Conservation (phyloP, 2,888 invertebrate genomes). For the Campoplex capitator region DNA sequence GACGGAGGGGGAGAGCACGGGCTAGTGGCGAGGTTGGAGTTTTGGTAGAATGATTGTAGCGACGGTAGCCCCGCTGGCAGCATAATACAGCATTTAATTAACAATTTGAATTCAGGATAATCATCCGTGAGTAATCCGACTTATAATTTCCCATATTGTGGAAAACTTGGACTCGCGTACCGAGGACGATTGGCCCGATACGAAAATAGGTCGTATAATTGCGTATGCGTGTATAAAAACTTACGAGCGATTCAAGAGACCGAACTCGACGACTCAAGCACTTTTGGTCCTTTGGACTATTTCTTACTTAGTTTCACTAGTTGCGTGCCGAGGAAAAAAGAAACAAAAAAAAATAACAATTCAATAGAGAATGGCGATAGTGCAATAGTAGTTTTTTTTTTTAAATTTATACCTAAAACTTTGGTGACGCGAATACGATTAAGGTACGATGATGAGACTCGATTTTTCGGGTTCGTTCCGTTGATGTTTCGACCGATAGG, state of each 20-base stretch:
- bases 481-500: not conserved
- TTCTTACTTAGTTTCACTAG: not conserved
- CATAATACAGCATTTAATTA: slow-evolving; percentile 6
- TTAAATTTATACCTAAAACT: slow-evolving; percentile 15
- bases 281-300: not conserved
- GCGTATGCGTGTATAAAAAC: not conserved
- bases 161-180: not conserved
- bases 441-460: slow-evolving; percentile 21
- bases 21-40: not conserved
- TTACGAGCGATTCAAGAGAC: not conserved
- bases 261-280: not conserved
- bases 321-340: not conserved
- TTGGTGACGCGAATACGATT: slow-evolving; percentile 22
- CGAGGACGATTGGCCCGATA: not conserved
- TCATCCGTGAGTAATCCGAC: not conserved
- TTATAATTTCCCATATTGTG: not conserved
- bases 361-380: not conserved
- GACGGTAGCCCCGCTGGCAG: slow-evolving; percentile 4
- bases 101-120: not conserved
- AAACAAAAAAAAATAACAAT: not conserved
- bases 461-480: not conserved
- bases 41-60: not conserved
- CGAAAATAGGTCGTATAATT: not conserved
- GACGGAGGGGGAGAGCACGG: not conserved
- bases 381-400: not conserved